Conservation (phyloP, 2,888 invertebrate species). For the Gordius sp. region DNA sequence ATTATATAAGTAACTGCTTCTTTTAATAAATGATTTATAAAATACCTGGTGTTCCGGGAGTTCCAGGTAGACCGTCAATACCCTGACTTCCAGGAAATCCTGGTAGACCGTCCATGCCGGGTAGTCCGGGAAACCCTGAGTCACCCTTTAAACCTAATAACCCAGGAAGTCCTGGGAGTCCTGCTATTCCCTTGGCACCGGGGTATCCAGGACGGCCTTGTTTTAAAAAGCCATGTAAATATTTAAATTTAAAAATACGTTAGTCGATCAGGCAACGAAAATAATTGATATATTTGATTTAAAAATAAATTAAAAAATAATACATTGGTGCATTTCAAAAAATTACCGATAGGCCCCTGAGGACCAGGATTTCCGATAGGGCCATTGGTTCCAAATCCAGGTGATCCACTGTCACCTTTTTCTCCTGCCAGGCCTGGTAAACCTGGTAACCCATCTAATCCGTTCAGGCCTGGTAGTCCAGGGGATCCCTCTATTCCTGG, state of each 20-base stretch:
- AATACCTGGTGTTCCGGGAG: slow-evolving; percentile 27
- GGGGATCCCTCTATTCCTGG: slow-evolving; percentile 24
- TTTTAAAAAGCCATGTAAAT: background rate
- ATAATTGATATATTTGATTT: background rate
- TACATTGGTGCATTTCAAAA: background rate
- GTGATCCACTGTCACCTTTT: slow-evolving; percentile 20
- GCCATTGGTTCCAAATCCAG: slow-evolving; percentile 23
- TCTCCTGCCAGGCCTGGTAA: slow-evolving; percentile 19
- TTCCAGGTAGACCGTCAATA: slow-evolving; percentile 20
- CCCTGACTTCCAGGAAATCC: slow-evolving; percentile 30
- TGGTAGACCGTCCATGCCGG: slow-evolving; percentile 40
- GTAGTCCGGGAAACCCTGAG: slow-evolving; percentile 44
- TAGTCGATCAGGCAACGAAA: background rate
- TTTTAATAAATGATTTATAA: no score
- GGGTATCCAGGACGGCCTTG: background rate
- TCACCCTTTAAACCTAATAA: background rate
- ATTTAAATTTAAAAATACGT: background rate
- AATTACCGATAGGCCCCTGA: slow-evolving; percentile 20
- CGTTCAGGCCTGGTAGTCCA: slow-evolving; percentile 20
- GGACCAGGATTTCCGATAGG: slow-evolving; percentile 24
- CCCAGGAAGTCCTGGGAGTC: slow-evolving; percentile 31
- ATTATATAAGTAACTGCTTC: no score
- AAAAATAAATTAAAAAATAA: background rate
- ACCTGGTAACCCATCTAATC: slow-evolving; percentile 18
- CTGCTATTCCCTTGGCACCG: background rate